Base-by-base conservation (phyloP, 2,113 vertebrate genomes). In the Sander vitreus region DNA sequence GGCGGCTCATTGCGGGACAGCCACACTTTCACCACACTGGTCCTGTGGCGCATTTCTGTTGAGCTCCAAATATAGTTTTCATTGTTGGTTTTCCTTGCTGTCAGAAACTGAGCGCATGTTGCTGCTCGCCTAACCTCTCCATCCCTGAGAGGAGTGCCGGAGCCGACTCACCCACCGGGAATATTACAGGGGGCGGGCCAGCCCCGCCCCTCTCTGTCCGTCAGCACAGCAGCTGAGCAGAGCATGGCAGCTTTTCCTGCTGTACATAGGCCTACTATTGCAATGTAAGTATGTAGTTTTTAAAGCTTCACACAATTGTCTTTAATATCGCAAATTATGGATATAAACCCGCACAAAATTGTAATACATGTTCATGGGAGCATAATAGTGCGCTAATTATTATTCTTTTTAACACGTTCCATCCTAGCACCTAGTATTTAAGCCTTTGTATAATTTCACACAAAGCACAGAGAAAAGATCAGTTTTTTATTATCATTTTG, bases 401-500 rank as follows among this genome's bases (percentile, higher is more conserved):
- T 10, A 11, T 39, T 43, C 2, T 11, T 10, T 2, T 11, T 11
- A 2, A 33, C 39, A 39, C 3, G 39, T 43, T 43, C 9, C 3
- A 1, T 43, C 39, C 39, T 43, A 11, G 39, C 39, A 43, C 39
- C 39, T 11, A 3, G 39, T 43, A 43, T 11, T 39, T 1, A 39
- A 9, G 8, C 2, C 8, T 39, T 43, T 43, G 10, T 2, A 43
- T 43, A 43, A 43, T 43, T 10, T 73, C 71, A 76, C 45, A 78
- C 47, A 21, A 6, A 65, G 50, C 60, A 36, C 14, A 19, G 33
- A 50, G 65, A 80, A 94, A 92, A 94, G 90, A 91, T 91, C 89
- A 92, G 82, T 90, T 81, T 88, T 93, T 95, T 94, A 95, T 95
- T 94, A 91, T 88, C 23, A 67, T 90, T 91, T 86, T 72, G 47